Percentiles rank a stretch among this genome's conserved stretches.
phyloP scores from a whole-genome alignment of 2,888 invertebrate genomes.

The Aelia acuminata region DNA sequence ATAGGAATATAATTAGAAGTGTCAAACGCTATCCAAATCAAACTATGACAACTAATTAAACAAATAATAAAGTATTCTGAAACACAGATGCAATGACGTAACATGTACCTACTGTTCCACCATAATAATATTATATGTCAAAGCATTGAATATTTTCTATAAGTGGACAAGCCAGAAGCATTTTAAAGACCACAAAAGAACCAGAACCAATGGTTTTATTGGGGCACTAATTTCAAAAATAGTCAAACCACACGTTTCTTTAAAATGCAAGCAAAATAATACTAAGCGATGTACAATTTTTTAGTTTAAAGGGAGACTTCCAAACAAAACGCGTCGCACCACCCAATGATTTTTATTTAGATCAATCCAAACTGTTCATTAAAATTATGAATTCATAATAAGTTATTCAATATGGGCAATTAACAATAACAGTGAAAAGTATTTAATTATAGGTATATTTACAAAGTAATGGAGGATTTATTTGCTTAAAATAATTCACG shows the following conservation, averaged over 20 bases:
- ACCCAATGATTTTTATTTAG: too few species aligned
- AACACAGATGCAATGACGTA: neutral
- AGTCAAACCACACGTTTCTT: neutral
- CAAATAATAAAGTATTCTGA: neutral
- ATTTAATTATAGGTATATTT: too few species aligned
- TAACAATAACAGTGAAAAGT: too few species aligned
- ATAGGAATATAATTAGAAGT: too few species aligned
- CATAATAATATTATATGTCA: neutral
- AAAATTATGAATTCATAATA: too few species aligned
- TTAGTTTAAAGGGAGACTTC: neutral
- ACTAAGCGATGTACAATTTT: too few species aligned
- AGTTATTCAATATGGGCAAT: too few species aligned
- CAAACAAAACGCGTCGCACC: neutral
- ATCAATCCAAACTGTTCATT: too few species aligned
- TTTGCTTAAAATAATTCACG: too few species aligned
- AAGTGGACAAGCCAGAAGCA: neutral
- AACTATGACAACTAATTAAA: neutral
- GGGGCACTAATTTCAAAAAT: neutral
- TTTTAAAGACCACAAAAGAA: neutral
- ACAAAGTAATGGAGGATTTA: too few species aligned
- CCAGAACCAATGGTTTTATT: neutral
- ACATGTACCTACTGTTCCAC: neutral
- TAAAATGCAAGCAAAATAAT: constrained; percentile 8
- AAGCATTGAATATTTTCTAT: neutral
- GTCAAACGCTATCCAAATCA: too few species aligned